Conservation (phyloP, 2,113 vertebrate genomes). For the Rhea pennata region DNA sequence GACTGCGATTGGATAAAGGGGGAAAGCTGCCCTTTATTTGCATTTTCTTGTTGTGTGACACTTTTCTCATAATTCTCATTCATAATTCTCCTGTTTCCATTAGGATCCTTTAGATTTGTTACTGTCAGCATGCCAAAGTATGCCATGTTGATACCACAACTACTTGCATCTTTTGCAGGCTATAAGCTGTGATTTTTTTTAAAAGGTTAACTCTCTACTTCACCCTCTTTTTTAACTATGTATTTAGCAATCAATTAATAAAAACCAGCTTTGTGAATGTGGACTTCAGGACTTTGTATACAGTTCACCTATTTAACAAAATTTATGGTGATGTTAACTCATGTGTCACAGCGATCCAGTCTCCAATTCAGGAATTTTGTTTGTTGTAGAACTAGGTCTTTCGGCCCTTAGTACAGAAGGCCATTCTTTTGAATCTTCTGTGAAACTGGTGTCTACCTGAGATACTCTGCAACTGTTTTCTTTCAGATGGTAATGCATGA, state of each 20-base stretch:
- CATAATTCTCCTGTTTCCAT: neutral
- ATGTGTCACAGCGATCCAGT: neutral
- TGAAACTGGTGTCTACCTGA: neutral
- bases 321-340: neutral
- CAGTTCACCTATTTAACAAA: neutral
- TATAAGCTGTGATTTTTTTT: neutral
- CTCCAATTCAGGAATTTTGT: neutral
- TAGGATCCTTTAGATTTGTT: neutral
- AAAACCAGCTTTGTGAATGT: neutral
- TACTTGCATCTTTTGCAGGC: neutral
- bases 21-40: neutral
- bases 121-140: neutral
- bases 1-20: neutral
- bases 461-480: neutral
- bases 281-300: neutral
- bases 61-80: neutral
- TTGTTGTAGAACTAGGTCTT: neutral
- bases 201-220: neutral
- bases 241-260: neutral
- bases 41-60: fast-evolving
- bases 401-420: neutral
- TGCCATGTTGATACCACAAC: too few species aligned
- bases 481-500: neutral
- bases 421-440: neutral
- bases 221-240: neutral